Conservation (phyloP, 2,113 vertebrate genomes). For the Antechinus stuartii region DNA sequence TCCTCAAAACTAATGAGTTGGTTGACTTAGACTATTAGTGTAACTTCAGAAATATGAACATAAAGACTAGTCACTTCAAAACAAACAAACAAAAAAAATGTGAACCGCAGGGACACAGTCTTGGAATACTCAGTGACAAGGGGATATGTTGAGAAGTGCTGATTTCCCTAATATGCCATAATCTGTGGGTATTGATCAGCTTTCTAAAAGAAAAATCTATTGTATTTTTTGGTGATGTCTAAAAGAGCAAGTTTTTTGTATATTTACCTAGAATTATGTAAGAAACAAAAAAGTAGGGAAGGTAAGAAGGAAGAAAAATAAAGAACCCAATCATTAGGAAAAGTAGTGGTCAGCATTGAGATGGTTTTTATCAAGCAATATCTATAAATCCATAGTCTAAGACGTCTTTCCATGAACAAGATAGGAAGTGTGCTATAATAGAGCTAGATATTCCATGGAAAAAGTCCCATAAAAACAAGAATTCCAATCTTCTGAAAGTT, state of each 20-base stretch:
- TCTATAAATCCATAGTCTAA: background rate
- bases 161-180: background rate
- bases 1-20: background rate
- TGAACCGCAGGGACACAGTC: background rate
- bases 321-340: background rate
- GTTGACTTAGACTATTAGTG: background rate
- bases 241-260: constrained; percentile 7
- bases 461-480: constrained; percentile 33
- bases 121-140: too few species aligned
- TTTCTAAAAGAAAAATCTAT: background rate
- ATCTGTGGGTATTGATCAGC: background rate
- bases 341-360: background rate
- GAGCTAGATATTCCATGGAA: constrained; percentile 3
- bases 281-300: constrained; percentile 8
- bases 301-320: constrained; percentile 4
- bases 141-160: background rate
- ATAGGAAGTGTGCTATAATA: background rate
- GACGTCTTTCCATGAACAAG: background rate
- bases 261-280: background rate
- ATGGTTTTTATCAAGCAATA: background rate
- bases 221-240: background rate
- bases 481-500: constrained; percentile 35
- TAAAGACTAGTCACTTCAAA: background rate
- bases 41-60: background rate
- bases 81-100: background rate